Conservation (phyloP, 1,140 invertebrate species). For the Eulimnadia texana region DNA sequence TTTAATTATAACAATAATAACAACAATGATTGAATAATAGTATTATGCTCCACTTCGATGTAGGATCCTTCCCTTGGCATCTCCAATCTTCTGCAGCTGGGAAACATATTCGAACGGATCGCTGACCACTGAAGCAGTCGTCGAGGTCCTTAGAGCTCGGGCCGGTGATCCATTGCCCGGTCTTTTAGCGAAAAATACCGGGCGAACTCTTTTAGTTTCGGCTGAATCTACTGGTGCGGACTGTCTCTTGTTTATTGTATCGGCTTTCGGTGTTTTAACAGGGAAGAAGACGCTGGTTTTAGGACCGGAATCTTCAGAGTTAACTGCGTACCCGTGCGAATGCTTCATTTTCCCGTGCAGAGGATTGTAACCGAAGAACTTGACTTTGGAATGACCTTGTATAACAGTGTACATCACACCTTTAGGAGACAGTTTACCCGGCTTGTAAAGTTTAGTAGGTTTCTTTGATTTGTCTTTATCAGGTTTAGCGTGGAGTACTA, state of each 20-base stretch:
- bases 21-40: too few species aligned
- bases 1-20: background rate
- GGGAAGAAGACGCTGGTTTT: background rate
- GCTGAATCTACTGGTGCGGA: background rate
- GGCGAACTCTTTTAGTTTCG: background rate
- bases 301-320: background rate
- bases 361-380: conserved; percentile 14
- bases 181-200: background rate
- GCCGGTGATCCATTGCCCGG: background rate
- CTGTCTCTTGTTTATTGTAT: background rate
- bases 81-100: background rate
- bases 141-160: background rate
- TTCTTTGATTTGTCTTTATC: background rate
- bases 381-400: conserved; percentile 13
- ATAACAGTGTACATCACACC: conserved; percentile 11
- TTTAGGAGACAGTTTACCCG: conserved; percentile 13
- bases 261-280: background rate
- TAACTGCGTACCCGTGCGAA: background rate
- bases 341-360: background rate
- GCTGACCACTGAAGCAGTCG: background rate
- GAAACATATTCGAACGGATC: background rate
- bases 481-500: too few species aligned
- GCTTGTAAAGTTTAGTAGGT: background rate
- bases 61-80: background rate
- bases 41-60: background rate